phyloP scores from a whole-genome alignment of 1,140 invertebrate genomes.

The Zophobas atratus region DNA sequence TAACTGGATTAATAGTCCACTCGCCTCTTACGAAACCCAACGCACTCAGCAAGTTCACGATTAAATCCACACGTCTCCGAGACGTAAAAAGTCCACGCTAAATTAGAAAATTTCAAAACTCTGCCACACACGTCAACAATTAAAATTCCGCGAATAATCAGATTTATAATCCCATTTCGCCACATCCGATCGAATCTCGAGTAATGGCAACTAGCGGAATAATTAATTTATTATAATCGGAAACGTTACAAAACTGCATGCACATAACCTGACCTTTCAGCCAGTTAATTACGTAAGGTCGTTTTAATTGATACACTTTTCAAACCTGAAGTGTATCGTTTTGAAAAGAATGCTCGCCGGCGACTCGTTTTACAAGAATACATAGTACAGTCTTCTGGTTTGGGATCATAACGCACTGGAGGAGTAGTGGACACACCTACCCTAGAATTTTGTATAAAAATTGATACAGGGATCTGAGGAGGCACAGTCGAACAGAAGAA shows the following conservation, averaged over 20 bases:
- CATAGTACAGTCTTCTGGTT: neutral
- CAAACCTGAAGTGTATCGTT: conserved; percentile 22
- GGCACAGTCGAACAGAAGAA: conserved; percentile 5
- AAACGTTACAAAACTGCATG: conserved; percentile 26
- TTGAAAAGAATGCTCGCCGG: conserved; percentile 25
- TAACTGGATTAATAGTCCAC: too few relatives aligned
- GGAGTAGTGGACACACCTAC: conserved; percentile 1
- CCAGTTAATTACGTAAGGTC: conserved; percentile 9
- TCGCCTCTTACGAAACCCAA: neutral
- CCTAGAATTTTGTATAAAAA: neutral
- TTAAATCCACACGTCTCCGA: neutral
- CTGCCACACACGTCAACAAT: neutral
- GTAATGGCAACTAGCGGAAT: neutral
- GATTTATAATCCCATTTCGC: neutral
- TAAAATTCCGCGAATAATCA: neutral
- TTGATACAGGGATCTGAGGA: neutral
- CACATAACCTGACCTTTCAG: conserved; percentile 27
- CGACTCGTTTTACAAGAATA: conserved; percentile 22
- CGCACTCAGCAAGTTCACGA: neutral
- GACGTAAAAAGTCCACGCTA: neutral
- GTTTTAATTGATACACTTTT: conserved; percentile 36
- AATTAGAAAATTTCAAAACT: conserved; percentile 5
- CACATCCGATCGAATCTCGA: neutral
- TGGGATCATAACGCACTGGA: neutral
- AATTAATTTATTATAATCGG: conserved; percentile 33